Conservation (phyloP, 1,140 invertebrate genomes). For the Dryas iulia region DNA sequence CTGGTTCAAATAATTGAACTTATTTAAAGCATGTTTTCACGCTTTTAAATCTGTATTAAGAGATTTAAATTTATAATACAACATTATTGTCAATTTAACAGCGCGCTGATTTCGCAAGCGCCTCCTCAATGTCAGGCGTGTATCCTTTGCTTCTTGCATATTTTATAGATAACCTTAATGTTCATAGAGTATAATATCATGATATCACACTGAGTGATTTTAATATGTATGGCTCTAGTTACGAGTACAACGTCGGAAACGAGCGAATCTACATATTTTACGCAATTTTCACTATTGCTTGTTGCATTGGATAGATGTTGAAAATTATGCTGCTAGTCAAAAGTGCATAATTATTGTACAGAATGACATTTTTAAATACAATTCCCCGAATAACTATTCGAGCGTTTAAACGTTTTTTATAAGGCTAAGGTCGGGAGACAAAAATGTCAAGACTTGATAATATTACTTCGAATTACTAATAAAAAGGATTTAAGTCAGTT, state of each 20-base stretch:
- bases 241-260: not conserved
- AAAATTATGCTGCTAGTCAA: no score
- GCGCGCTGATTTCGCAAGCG: not conserved
- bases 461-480: not conserved
- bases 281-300: no score
- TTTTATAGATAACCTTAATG: not conserved
- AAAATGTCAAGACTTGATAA: not conserved
- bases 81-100: constrained; percentile 15
- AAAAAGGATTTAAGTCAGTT: not conserved
- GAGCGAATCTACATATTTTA: not conserved
- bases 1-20: constrained; percentile 10
- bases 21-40: constrained; percentile 9
- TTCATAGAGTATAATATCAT: not conserved
- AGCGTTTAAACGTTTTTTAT: no score
- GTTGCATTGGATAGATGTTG: no score
- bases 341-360: no score
- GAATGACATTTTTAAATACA: no score
- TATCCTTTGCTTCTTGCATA: not conserved
- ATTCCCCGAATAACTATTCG: no score
- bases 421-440: not conserved
- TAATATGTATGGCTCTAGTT: not conserved
- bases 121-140: not conserved
- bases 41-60: no score
- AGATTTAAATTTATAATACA: constrained; percentile 10
- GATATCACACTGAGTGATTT: not conserved